Conservation (phyloP, 92 coral and sea anemone genomes). For the Palythoa heliodiscus region DNA sequence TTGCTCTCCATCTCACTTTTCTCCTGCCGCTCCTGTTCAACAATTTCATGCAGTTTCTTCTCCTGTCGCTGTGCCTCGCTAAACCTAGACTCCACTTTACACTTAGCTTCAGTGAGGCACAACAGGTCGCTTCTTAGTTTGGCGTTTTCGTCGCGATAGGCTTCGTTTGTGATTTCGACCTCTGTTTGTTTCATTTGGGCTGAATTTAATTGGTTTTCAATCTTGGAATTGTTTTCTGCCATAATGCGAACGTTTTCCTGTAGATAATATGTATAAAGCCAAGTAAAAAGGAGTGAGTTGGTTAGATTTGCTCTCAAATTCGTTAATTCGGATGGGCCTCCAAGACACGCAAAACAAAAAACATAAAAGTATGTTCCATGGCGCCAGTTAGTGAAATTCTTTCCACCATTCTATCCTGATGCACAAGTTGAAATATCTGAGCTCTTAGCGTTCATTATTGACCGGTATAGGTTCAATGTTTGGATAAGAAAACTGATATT, state of each 20-base stretch:
- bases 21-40: constrained; percentile 70
- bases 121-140: constrained; percentile 75
- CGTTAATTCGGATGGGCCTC: too few species aligned
- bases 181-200: constrained; percentile 79
- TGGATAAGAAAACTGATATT: too few species aligned
- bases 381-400: too few species aligned
- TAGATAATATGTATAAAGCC: background rate
- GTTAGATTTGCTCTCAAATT: background rate
- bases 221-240: constrained; percentile 60
- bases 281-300: background rate
- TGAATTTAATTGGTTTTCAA: constrained; percentile 69
- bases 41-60: constrained; percentile 72
- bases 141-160: constrained; percentile 87
- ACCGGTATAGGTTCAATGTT: too few species aligned
- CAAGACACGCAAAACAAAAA: too few species aligned
- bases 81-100: constrained; percentile 70
- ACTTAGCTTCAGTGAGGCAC: constrained; percentile 74
- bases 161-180: constrained; percentile 81
- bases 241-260: constrained; percentile 46
- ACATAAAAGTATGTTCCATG: too few species aligned
- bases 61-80: constrained; percentile 82
- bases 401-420: too few species aligned
- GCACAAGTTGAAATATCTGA: too few species aligned
- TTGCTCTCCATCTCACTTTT: constrained; percentile 57
- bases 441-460: too few species aligned